Evolutionary conservation across 1,140 invertebrate genomes (phyloP), one percentile per base, ranked within the genome.

Genomic region (Cheumatopsyche charites): DNA sequence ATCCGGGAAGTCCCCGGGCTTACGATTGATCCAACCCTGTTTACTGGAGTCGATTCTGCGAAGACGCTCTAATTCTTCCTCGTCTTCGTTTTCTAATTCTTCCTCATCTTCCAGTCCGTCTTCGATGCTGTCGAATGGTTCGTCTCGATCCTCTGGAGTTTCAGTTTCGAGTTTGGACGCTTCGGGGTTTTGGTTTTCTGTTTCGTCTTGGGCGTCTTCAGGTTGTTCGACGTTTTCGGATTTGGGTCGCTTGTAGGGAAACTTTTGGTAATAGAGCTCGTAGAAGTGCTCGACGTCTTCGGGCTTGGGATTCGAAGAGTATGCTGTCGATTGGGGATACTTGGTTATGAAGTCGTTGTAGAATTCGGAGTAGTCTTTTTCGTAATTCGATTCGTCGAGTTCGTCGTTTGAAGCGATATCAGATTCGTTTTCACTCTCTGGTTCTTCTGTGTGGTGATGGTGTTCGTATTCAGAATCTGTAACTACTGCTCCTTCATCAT

Each of bases 21-120:
- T 70, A 62, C 23, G 5, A 61, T 62, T 62, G 55, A 70, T 1
- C 58, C 68, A 19, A 26, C 43, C 42, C 26, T 61, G 41, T 70
- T 70, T 70, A 42, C 26, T 4, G 21, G 45, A 19, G 45, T 13
- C 11, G 49, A 41, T 23, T n/a, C 58, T 19, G 49, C 6, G 29
- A 36, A 36, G 9, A 36, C 9, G 9, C 9, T 36, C 21, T 42
- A 67, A 58, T 5, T 67, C 25, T 17, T 29, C 23, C 23, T 15
- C 42, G 65, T 55, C 42, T 26, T 69, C 23, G 29, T 55, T n/a
- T 11, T 42, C 11, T 0, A 19, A 4, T 17, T 36, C 23, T 7
- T 66, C 15, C n/a, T 63, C 25, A n/a, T n/a, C 29, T 11, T 42
- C 11, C 1, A 19, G n/a, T 17, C 19, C 23, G 21, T 66, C 15